Percentiles rank a stretch among this genome's conserved stretches.
Conservation (phyloP, 2,888 invertebrate genomes). For the Tupiocoris notatus region DNA sequence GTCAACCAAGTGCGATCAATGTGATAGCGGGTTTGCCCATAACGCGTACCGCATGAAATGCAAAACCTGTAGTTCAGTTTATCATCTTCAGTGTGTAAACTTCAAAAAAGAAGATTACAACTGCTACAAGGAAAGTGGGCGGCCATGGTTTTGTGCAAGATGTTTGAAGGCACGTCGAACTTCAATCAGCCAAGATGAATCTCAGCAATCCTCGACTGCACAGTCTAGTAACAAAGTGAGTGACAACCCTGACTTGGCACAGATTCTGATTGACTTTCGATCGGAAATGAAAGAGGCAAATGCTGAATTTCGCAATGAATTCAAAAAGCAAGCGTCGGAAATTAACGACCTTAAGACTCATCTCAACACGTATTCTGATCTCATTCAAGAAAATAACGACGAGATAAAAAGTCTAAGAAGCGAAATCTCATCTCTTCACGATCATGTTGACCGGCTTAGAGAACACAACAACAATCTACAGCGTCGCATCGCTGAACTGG, state of each 20-base stretch:
- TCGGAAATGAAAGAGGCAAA: neutral
- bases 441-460: neutral
- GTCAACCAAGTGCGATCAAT: neutral
- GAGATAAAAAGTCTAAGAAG: neutral
- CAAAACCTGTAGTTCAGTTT: neutral
- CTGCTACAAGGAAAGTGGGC: neutral
- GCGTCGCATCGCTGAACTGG: neutral
- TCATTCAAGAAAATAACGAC: conserved; percentile 6
- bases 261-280: too few species aligned
- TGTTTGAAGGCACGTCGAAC: neutral
- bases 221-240: too few species aligned
- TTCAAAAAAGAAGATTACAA: neutral
- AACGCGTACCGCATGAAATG: conserved; percentile 3
- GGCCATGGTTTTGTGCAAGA: neutral
- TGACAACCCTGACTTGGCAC: too few species aligned
- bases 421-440: neutral
- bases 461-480: neutral
- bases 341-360: conserved; percentile 5
- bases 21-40: neutral
- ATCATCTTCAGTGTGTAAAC: neutral
- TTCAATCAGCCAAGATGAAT: neutral
- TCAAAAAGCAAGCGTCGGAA: neutral
- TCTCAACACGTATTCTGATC: neutral
- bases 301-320: neutral
- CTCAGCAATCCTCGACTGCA: too few species aligned